Evolutionary conservation across 1,140 invertebrate genomes (phyloP).

Genomic region (Himalopsyche phryganea): DNA sequence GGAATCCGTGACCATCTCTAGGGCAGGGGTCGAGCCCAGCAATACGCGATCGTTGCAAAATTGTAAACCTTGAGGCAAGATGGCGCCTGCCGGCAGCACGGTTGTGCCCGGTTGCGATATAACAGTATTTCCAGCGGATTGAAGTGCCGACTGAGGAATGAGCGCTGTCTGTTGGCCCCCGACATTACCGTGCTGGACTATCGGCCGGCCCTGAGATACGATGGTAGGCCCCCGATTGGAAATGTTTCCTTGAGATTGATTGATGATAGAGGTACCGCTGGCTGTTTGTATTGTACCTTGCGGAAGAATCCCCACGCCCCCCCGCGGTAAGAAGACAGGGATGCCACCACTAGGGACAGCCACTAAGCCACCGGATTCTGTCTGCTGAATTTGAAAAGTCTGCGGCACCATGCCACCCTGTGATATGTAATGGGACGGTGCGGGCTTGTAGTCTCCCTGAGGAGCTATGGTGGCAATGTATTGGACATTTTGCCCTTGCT

Average conservation of each 20-base stretch:
- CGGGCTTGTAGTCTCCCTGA: constrained; percentile 55
- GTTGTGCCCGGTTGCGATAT: constrained; percentile 47
- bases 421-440: constrained; percentile 55
- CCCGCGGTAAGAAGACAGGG: constrained; percentile 54
- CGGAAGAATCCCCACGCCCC: constrained; percentile 50
- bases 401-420: constrained; percentile 58
- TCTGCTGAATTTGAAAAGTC: constrained; percentile 60
- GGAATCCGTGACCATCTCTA: constrained; percentile 68
- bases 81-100: constrained; percentile 60
- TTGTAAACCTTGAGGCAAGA: constrained; percentile 59
- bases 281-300: constrained; percentile 52
- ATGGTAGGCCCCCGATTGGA: constrained; percentile 47
- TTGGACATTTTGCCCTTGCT: constrained; percentile 65
- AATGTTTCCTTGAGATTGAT: constrained; percentile 39
- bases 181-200: constrained; percentile 48
- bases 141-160: constrained; percentile 45
- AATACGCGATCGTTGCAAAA: constrained; percentile 62
- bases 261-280: constrained; percentile 49
- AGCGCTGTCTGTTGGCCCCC: constrained; percentile 49
- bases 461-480: constrained; percentile 66
- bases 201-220: constrained; percentile 43
- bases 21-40: constrained; percentile 61
- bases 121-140: constrained; percentile 47
- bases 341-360: constrained; percentile 60
- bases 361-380: constrained; percentile 57